phyloP scores from a whole-genome alignment of 37 sponge, comb jelly and placozoan genomes.

The Chondrosia reniformis region DNA sequence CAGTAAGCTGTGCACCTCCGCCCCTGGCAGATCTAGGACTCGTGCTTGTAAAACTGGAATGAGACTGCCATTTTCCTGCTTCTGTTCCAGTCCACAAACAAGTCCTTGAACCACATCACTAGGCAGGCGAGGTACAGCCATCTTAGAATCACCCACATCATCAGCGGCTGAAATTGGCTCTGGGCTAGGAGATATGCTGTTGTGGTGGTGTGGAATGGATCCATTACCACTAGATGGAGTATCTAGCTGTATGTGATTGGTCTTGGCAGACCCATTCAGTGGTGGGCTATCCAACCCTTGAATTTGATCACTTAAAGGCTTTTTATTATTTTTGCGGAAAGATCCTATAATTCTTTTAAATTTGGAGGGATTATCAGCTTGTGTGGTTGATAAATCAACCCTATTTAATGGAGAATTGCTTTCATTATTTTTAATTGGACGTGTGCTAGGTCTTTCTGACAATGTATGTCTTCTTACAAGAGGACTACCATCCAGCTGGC shows the following conservation, averaged over 20 bases:
- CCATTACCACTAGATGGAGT: conserved; percentile 4
- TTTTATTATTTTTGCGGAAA: conserved; percentile 1
- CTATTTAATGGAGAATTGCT: neutral
- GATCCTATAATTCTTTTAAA: neutral
- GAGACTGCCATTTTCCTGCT: neutral
- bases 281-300: too few species aligned
- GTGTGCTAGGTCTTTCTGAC: too few species aligned
- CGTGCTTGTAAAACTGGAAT: conserved; percentile 23
- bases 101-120: conserved; percentile 27
- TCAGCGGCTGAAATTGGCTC: neutral
- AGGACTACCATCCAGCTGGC: neutral
- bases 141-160: neutral
- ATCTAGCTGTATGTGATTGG: neutral
- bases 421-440: too few species aligned
- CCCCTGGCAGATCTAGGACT: conserved; percentile 42
- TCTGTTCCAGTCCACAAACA: conserved; percentile 24
- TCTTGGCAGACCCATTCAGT: neutral
- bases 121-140: neutral
- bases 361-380: neutral
- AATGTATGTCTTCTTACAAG: neutral
- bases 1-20: conserved; percentile 6
- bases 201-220: neutral
- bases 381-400: neutral
- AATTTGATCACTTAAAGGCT: too few species aligned
- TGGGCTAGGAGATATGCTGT: neutral